phyloP scores from a whole-genome alignment of 2,113 vertebrate genomes.

The Thunnus thynnus region DNA sequence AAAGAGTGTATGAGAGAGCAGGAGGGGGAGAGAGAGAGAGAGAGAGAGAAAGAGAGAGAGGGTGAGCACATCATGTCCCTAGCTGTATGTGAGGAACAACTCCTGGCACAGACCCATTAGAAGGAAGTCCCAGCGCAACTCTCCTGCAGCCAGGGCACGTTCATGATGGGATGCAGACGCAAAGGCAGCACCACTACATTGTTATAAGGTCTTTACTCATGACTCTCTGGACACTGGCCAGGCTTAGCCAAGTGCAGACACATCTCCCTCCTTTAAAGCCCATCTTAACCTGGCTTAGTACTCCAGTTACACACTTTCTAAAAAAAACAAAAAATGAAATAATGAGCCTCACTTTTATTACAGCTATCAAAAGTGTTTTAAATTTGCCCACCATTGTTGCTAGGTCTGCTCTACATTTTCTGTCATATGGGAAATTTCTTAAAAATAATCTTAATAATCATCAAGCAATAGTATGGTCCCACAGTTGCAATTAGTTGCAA shows the following conservation, averaged over 20 bases:
- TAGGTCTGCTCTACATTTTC: conserved; percentile 8
- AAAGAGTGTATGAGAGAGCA: conserved; percentile 20
- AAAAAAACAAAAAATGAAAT: neutral
- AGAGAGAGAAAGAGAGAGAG: conserved; percentile 3
- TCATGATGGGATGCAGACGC: conserved; percentile 23
- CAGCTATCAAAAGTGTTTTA: neutral
- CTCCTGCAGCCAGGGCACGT: conserved; percentile 37
- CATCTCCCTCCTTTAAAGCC: conserved; percentile 1
- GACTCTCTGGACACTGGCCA: conserved; percentile 46
- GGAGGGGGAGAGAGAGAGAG: conserved; percentile 7
- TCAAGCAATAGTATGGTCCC: neutral
- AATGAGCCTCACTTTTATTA: neutral
- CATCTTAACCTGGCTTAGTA: neutral
- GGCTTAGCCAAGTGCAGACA: conserved; percentile 27
- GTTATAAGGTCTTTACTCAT: conserved; percentile 50
- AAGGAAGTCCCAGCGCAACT: conserved; percentile 58
- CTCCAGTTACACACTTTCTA: neutral
- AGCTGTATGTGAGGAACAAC: conserved; percentile 60
- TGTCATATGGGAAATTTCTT: neutral
- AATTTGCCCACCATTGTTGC: conserved; percentile 1
- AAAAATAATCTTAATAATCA: conserved; percentile 21
- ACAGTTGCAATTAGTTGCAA: conserved; percentile 14
- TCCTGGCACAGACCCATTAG: conserved; percentile 61
- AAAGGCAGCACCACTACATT: conserved; percentile 35
- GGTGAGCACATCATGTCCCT: conserved; percentile 76